These are phyloP conservation scores for Uloborus diversus DNA, from an alignment of 1,140 invertebrate genomes.

Conservation along the genomic window DNA sequence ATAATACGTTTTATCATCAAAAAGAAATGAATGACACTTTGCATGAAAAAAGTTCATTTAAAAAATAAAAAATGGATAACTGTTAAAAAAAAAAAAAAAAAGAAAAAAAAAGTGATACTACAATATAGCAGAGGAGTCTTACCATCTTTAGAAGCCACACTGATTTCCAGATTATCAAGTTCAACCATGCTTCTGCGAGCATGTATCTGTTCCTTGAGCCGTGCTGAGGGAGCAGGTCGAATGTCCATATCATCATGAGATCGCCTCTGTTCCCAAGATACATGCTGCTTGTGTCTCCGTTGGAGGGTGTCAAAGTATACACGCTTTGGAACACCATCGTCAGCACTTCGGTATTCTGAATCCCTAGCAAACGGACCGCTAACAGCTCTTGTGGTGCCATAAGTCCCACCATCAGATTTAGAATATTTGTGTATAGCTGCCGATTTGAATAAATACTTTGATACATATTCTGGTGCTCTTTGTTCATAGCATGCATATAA, in stretches of 20 bases:
- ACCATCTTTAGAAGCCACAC: slow-evolving; percentile 51
- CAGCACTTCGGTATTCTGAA: slow-evolving; percentile 13
- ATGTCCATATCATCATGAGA: slow-evolving; percentile 57
- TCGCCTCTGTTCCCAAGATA: slow-evolving; percentile 44
- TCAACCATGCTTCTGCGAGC: slow-evolving; percentile 57
- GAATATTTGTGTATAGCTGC: slow-evolving; percentile 41
- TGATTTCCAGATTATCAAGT: slow-evolving; percentile 51
- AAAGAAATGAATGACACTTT: too few species aligned
- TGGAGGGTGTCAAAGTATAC: slow-evolving; percentile 51
- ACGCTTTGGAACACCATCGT: slow-evolving; percentile 14
- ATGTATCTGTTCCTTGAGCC: slow-evolving; percentile 45
- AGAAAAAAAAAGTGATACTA: too few species aligned
- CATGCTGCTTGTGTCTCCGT: slow-evolving; percentile 44
- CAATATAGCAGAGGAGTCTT: too few species aligned
- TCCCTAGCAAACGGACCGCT: neutral
- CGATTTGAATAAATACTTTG: slow-evolving; percentile 2
- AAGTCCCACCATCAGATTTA: slow-evolving; percentile 50
- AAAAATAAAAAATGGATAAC: too few species aligned
- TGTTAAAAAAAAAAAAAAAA: too few species aligned
- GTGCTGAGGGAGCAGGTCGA: slow-evolving; percentile 42
- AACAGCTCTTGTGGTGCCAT: slow-evolving; percentile 17
- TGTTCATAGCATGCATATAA: slow-evolving; percentile 7
- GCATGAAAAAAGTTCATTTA: too few species aligned
- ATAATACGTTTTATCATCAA: too few species aligned
- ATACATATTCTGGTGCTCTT: slow-evolving; percentile 6